phyloP scores from a whole-genome alignment of 1,140 invertebrate species.

The Yoshiicerus persimilis region DNA sequence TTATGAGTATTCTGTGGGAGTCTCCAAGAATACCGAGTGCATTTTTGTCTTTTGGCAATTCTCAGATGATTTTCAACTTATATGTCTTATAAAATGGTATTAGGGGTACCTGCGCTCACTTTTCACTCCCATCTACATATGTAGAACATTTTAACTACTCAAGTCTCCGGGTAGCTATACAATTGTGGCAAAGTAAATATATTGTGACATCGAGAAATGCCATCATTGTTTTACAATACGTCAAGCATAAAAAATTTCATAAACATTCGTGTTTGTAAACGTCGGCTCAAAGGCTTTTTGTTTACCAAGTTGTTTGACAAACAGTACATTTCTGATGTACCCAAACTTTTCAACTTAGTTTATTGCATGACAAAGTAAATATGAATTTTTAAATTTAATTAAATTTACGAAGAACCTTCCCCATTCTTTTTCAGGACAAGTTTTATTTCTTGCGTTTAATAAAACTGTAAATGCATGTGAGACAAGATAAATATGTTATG shows the following conservation, averaged over 20 bases:
- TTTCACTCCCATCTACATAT: too few relatives aligned
- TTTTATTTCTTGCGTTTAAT: too few relatives aligned
- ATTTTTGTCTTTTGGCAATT: not conserved
- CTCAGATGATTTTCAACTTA: not conserved
- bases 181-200: not conserved
- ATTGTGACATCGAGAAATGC: not conserved
- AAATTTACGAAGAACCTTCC: not conserved
- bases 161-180: too few relatives aligned
- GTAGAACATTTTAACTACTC: too few relatives aligned
- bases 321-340: not conserved
- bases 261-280: not conserved
- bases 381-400: not conserved
- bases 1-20: not conserved
- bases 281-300: not conserved
- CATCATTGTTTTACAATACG: not conserved
- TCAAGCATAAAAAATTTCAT: not conserved
- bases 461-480: too few relatives aligned
- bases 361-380: not conserved
- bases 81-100: not conserved
- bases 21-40: not conserved
- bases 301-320: not conserved
- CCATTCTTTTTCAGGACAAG: too few relatives aligned
- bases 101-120: too few relatives aligned
- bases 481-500: too few relatives aligned
- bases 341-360: not conserved